phyloP scores from a whole-genome alignment of 2,113 vertebrate genomes.

The Trichomycterus rosablanca region DNA sequence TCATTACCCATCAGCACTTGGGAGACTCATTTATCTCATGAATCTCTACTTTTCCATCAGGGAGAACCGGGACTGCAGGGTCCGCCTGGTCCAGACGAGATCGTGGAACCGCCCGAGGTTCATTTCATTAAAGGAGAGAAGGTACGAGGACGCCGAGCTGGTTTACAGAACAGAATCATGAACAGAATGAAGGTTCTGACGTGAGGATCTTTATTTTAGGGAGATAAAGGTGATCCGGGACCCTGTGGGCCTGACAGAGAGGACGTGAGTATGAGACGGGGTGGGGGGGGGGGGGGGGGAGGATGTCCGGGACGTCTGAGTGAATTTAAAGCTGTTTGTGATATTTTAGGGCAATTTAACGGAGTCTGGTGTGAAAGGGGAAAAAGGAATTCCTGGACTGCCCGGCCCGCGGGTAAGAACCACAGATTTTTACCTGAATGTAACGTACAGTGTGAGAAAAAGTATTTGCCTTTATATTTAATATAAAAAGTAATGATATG shows the following conservation, averaged over 20 bases:
- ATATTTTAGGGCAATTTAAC: slow-evolving; percentile 1
- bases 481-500: no score
- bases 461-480: no score
- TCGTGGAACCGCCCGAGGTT: slow-evolving; percentile 56
- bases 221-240: slow-evolving; percentile 24
- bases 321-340: not conserved
- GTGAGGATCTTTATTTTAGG: slow-evolving; percentile 27
- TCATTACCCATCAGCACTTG: no score
- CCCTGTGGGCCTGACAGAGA: slow-evolving; percentile 14
- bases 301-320: not conserved
- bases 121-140: slow-evolving; percentile 62
- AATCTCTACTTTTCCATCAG: no score
- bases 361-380: slow-evolving; percentile 34
- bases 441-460: no score
- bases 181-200: not conserved
- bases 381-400: slow-evolving; percentile 47
- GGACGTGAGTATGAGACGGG: slow-evolving; percentile 13
- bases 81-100: slow-evolving; percentile 59
- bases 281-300: slow-evolving; percentile 1
- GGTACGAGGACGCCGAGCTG: slow-evolving; percentile 38
- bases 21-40: no score
- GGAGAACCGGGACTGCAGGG: slow-evolving; percentile 55
- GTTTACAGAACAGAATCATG: not conserved
- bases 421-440: not conserved
- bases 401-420: slow-evolving; percentile 59